phyloP scores from a whole-genome alignment of 2,113 vertebrate species.

The Nestor notabilis region DNA sequence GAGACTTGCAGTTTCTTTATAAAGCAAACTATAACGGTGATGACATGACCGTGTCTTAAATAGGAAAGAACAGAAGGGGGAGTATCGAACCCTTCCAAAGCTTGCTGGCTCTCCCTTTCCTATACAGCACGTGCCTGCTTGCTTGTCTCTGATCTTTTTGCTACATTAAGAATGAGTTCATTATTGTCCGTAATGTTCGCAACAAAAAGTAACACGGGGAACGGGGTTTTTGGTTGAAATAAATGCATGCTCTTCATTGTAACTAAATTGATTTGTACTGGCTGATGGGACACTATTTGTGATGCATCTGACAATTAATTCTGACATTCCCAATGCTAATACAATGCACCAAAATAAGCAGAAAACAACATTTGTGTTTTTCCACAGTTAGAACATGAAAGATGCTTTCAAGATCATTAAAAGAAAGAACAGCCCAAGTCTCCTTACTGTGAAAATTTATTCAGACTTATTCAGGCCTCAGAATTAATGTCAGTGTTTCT shows the following conservation, averaged over 20 bases:
- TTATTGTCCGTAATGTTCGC: not conserved
- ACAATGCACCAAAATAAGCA: not conserved
- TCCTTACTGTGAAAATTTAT: not conserved
- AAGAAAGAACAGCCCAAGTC: not conserved
- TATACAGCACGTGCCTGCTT: not conserved
- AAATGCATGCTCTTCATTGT: not conserved
- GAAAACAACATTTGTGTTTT: not conserved
- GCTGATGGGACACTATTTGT: not conserved
- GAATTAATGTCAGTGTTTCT: not conserved
- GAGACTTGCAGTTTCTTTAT: not conserved
- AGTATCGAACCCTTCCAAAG: slow-evolving; percentile 33
- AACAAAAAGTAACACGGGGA: fast-evolving
- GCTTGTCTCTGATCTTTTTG: not conserved
- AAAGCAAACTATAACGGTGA: not conserved
- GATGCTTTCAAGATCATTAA: not conserved
- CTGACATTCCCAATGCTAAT: not conserved
- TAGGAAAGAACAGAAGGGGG: slow-evolving; percentile 64
- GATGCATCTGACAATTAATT: not conserved
- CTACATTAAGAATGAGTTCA: not conserved
- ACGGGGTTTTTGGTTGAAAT: not conserved
- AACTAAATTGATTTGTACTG: not conserved
- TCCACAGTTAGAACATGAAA: not conserved
- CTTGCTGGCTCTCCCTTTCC: not conserved
- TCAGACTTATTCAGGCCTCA: not conserved
- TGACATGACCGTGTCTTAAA: slow-evolving; percentile 14